Evolutionary conservation across 2,888 invertebrate species (phyloP).

Genomic region (Ptychoptera albimana): DNA sequence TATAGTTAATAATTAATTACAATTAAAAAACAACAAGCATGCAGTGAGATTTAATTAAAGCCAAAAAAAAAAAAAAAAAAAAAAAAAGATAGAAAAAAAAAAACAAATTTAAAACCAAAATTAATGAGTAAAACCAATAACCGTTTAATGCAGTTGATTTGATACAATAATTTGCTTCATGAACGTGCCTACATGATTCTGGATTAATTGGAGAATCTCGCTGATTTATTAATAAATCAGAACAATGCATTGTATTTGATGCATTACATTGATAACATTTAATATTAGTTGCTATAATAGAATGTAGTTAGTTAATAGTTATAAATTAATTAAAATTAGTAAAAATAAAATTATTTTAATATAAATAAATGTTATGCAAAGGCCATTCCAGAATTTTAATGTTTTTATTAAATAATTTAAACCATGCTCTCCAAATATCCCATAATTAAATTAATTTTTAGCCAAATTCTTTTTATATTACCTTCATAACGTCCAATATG

Average conservation of each 20-base stretch:
- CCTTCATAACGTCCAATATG: constrained; percentile 84
- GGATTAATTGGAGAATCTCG: constrained; percentile 40
- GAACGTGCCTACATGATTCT: constrained; percentile 52
- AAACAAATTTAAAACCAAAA: no score
- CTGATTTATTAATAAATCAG: constrained; percentile 44
- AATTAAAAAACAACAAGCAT: background rate
- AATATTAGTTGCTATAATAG: constrained; percentile 32
- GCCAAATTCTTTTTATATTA: constrained; percentile 33
- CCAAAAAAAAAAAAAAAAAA: no score
- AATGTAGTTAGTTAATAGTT: background rate
- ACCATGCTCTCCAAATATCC: no score
- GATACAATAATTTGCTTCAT: constrained; percentile 68
- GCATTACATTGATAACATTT: constrained; percentile 70
- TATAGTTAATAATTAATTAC: background rate
- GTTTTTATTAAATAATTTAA: background rate
- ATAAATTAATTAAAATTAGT: background rate
- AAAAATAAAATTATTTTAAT: background rate
- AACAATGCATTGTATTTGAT: constrained; percentile 46
- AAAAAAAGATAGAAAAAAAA: no score
- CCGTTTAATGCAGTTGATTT: constrained; percentile 48
- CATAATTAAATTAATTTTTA: no score
- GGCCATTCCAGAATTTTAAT: constrained; percentile 1
- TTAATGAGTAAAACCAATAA: constrained; percentile 7
- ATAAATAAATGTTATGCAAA: background rate
- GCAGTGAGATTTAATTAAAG: no score